Conservation (phyloP, 2,888 invertebrate genomes). For the Eupithecia pulchellata region DNA sequence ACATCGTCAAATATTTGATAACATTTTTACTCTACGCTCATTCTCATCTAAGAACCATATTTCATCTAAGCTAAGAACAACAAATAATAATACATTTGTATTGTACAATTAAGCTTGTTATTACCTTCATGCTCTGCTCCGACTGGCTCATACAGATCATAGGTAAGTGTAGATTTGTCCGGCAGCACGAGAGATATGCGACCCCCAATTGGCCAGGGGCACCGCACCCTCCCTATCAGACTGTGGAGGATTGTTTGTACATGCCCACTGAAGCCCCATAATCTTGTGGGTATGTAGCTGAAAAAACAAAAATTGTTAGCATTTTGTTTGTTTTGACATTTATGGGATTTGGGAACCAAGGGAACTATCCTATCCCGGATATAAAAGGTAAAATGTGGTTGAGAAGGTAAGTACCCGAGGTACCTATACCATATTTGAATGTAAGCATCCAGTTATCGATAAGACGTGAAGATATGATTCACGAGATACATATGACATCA, state of each 20-base stretch:
- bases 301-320: constrained; percentile 52
- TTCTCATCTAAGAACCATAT: too few species aligned
- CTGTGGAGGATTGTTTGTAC: constrained; percentile 97
- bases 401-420: background rate
- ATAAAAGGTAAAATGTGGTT: background rate
- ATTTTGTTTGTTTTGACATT: constrained; percentile 26
- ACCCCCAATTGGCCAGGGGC: constrained; percentile 95
- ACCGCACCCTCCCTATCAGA: constrained; percentile 93
- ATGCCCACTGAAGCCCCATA: constrained; percentile 98
- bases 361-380: background rate
- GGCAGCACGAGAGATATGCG: constrained; percentile 90
- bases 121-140: constrained; percentile 89
- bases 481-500: constrained; percentile 64
- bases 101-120: too few species aligned
- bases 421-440: background rate
- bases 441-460: constrained; percentile 21
- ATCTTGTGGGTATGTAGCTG: constrained; percentile 94
- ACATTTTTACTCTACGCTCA: too few species aligned
- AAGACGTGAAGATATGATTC: constrained; percentile 41
- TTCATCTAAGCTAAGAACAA: too few species aligned
- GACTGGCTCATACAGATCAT: constrained; percentile 95
- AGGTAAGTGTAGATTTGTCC: constrained; percentile 96
- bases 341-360: constrained; percentile 25
- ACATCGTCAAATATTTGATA: too few species aligned
- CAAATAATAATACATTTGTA: too few species aligned